Evolutionary conservation across 2,113 vertebrate species (phyloP), one percentile per base, ranked within the genome.

Genomic region (Bombycilla garrulus): DNA sequence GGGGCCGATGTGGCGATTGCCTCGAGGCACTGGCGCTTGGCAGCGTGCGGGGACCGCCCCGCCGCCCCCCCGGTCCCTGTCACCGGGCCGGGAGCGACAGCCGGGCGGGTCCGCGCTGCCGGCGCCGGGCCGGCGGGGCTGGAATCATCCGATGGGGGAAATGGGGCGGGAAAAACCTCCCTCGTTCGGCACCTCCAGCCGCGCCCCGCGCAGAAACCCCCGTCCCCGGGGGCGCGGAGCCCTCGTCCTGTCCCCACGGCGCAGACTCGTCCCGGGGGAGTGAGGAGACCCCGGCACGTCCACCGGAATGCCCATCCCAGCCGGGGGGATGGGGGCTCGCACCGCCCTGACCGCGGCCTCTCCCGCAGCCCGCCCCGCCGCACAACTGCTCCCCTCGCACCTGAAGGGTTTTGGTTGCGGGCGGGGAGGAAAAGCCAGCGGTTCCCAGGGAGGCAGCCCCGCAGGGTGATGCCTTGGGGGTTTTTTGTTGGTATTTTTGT

Each of bases 201-300:
- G 76, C 25, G 22, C 33, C 72, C 61, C 15, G 47, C 56, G 3
- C 11, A 64, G 45, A 53, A 79, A 22, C 1, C 33, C 48, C 45
- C 5, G 21, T 16, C 80, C 45, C 4, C 10, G 6, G 62, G 56
- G 38, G 24, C 51, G 9, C 40, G 29, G 28, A 58, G 23, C 61
- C n/a, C 51, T 20, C 36, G 5, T 0, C 12, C 66, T 6, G 20
- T 16, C 4, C 66, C 2, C 58, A 0, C 62, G 1, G 47, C 8
- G 0, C n/a, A 10, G 47, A 15, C 35, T 9, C 44, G 35, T 10
- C 4, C 13, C 40, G 6, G 26, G 22, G n/a, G 16, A 31, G 45
- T 4, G 20, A 44, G 10, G 18, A 19, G 40, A 51, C 31, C 57
- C 45, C 38, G 38, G 38, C 38, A 38, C 9, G 38, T 38, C 23